These are phyloP conservation scores for Bembecia ichneumoniformis DNA, from an alignment of 2,888 invertebrate genomes.

Conservation along the genomic window DNA sequence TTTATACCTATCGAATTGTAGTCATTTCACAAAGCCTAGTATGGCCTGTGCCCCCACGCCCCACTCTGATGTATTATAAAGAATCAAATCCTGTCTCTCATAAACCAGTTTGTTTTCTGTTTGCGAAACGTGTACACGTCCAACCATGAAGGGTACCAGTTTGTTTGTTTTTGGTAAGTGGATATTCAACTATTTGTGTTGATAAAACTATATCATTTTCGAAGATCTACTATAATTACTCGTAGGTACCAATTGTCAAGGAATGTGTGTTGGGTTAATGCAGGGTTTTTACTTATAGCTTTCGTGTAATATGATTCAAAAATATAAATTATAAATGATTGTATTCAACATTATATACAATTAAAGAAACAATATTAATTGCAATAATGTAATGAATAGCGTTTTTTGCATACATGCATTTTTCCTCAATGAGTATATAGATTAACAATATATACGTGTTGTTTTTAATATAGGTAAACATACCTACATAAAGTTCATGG, in stretches of 20 bases:
- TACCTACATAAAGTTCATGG: too few relatives aligned
- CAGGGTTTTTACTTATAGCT: too few relatives aligned
- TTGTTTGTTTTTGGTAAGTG: slow-evolving; percentile 54
- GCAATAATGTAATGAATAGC: too few relatives aligned
- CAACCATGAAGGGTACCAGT: slow-evolving; percentile 44
- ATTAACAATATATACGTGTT: too few relatives aligned
- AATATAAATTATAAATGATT: too few relatives aligned
- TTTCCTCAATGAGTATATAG: too few relatives aligned
- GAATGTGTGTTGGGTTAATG: too few relatives aligned
- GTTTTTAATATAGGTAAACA: too few relatives aligned
- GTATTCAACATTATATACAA: too few relatives aligned
- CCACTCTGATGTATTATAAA: slow-evolving; percentile 6
- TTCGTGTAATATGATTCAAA: too few relatives aligned
- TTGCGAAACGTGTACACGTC: slow-evolving; percentile 12
- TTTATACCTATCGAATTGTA: background rate
- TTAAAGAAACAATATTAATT: too few relatives aligned
- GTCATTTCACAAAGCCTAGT: background rate
- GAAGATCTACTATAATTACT: background rate
- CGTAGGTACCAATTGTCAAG: background rate
- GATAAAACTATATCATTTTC: background rate
- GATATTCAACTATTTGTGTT: background rate
- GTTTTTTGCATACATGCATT: too few relatives aligned
- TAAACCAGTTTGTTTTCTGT: slow-evolving; percentile 29
- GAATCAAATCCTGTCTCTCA: slow-evolving; percentile 13
- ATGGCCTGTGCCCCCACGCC: background rate